Base-by-base conservation (phyloP, 1,140 invertebrate genomes). In the Tetramorium alpestre region DNA sequence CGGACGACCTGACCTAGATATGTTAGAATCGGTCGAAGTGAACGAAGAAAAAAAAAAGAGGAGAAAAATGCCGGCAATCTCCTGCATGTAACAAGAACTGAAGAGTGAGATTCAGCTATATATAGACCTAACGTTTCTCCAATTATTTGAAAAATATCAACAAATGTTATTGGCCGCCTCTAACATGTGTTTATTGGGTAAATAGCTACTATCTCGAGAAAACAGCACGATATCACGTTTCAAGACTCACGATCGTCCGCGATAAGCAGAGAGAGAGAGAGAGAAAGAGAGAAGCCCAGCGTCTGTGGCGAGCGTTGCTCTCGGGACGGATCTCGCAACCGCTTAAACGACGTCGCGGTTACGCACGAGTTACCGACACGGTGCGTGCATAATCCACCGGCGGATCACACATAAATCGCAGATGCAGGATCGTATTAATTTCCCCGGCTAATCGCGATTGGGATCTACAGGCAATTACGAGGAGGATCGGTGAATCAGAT, bases 381-480 rank as follows among this genome's bases (percentile, higher is more conserved):
- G 73, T 87, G 84, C 87, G 86, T 85, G 87, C 90, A 84, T 87
- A 91, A 91, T 91, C 87, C 87, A 85, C 85, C 84, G 80, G 82
- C 62, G 89, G 86, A 76, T 88, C 90, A 90, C 90, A 89, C 92
- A 94, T 93, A 93, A 94, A 93, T 94, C 92, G 90, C 90, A 84
- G 88, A 81, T 84, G 92, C 91, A 89, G 92, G 87, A 91, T 91
- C 92, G 93, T 94, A 93, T 93, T 94, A 94, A 93, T 94, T 94
- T 94, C 92, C 93, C 89, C 3, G 90, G 89, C 91, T 94, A 94
- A 94, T 94, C 93, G 92, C 91, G 93, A 94, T 94, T 92, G 93
- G 90, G 93, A 94, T 94, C 93, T 94, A 94, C 93, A 93, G 91
- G 93, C 93, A 94, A 94, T 94, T 94, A 94, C 93, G 92, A 93